Evolutionary conservation across 2,797 vertebrate species (phyloP), one percentile per base, ranked within the genome.

Genomic region (Oophaga sylvatica): DNA sequence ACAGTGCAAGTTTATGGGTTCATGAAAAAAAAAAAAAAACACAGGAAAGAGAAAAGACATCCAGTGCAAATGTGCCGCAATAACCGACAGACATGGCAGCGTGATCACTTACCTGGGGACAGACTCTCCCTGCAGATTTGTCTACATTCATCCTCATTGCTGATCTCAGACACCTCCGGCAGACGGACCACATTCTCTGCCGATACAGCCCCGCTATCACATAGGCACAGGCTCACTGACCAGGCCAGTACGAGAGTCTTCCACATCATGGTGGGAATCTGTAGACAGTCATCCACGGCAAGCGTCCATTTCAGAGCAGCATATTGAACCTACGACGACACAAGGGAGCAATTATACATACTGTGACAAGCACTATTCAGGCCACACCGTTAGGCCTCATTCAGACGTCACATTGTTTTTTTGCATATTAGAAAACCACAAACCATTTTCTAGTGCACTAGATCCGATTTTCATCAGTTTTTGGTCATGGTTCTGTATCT

Each of bases 241-340:
- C 86, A 82, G 26, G 67, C 13, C 2, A 87, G 26, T 65, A 77
- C 53, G 5, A 87, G n/a, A 53, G 80, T 75, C 77, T 68, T 87
- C 86, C 86, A 87, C 86, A 82, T 87, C 10, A 22, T 87, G 70
- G 79, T 26, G 22, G 57, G 22, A n/a, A 60, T 48, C 56, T 22
- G 60, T 19, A 20, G 26, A 59, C 12, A 20, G 31, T 73, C 67
- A 71, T 62, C 16, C 65, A 73, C 20, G n/a, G 56, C 45, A 65
- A 57, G 20, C 5, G 29, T 19, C 41, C 60, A 19, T 53, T 65
- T 87, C 70, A 73, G 35, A 63, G 45, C 60, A 62, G 26, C 79
- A 87, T 87, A 80, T 7, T 71, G 19, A 22, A 45, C 26, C 57
- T 84, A 26, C 1, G 63, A 45, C 22, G 41, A 73, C 2, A 73